phyloP scores from a whole-genome alignment of 2,113 vertebrate genomes.

The Pluvialis apricaria region DNA sequence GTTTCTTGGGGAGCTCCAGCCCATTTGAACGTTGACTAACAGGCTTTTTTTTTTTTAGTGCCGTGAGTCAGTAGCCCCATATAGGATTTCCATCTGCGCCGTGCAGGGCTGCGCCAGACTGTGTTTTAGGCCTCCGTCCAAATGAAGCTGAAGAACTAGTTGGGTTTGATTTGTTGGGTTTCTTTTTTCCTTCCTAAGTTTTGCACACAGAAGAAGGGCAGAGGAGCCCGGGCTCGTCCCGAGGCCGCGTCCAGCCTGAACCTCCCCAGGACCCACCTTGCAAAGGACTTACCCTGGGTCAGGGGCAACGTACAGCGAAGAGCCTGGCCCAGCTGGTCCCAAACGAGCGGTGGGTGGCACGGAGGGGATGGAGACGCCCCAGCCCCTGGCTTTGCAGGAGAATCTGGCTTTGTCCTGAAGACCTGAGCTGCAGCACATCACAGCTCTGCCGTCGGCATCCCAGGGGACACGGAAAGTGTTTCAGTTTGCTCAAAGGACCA shows the following conservation, averaged over 20 bases:
- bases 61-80: conserved; percentile 60
- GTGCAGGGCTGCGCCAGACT: conserved; percentile 25
- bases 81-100: conserved; percentile 68
- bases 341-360: accelerated
- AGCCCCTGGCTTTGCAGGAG: background rate
- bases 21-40: conserved; percentile 34
- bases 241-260: accelerated
- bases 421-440: accelerated
- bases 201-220: background rate
- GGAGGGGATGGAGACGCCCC: background rate
- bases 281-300: accelerated
- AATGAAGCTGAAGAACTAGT: conserved; percentile 5
- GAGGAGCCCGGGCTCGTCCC: accelerated
- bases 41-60: conserved; percentile 36
- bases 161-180: background rate
- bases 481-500: background rate
- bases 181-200: background rate
- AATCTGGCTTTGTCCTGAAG: background rate
- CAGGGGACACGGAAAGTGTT: background rate
- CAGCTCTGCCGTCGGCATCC: background rate
- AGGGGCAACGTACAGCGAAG: background rate
- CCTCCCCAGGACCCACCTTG: background rate
- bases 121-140: conserved; percentile 59
- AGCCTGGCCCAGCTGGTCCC: background rate
- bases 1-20: background rate